A percentile compares a stretch with the other conserved stretches of the same genome.
phyloP scores from a whole-genome alignment of 2,113 vertebrate genomes.

The Pongo pygmaeus region DNA sequence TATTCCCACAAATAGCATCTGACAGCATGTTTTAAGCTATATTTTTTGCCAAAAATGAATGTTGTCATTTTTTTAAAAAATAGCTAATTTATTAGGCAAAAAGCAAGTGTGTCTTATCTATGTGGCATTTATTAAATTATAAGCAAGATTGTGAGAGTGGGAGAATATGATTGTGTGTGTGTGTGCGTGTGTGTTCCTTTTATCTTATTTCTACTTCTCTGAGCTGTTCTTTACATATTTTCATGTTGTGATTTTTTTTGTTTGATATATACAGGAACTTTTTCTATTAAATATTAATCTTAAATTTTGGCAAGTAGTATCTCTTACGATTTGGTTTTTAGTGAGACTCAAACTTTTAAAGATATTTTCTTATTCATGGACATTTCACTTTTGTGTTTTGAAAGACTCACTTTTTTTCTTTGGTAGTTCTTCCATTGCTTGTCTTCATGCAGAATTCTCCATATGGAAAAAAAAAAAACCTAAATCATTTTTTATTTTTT shows the following conservation, averaged over 20 bases:
- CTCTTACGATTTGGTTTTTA: not conserved
- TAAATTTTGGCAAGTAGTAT: not conserved
- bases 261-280: not conserved
- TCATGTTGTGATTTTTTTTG: not conserved
- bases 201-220: not conserved
- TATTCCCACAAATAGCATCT: not conserved
- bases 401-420: not conserved
- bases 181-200: not conserved
- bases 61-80: not conserved
- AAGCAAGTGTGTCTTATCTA: not conserved
- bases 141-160: not conserved
- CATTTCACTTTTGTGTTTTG: not conserved
- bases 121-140: not conserved
- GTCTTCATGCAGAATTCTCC: not conserved
- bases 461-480: not conserved
- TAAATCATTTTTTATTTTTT: not conserved
- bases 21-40: not conserved
- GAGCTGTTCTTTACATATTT: not conserved
- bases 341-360: not conserved
- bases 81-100: not conserved
- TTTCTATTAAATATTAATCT: not conserved
- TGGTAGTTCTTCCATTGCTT: not conserved
- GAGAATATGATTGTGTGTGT: not conserved
- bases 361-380: not conserved
- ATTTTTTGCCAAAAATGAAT: not conserved